A percentile compares a stretch with the other conserved stretches of the same genome.
Conservation (phyloP, 2,113 vertebrate genomes). For the Elachura formosa region DNA sequence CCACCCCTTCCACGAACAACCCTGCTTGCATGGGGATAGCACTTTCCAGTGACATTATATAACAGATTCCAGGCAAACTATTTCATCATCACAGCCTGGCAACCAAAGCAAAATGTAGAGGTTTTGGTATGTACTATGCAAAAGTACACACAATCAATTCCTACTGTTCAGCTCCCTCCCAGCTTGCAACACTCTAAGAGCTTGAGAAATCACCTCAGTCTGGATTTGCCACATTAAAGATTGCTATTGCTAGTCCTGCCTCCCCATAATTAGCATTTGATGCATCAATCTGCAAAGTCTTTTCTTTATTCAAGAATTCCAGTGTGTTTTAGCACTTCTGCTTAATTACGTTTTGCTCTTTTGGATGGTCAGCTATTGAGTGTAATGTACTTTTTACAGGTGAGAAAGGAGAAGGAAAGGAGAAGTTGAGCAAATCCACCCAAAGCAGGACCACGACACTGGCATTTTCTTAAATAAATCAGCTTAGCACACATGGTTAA, state of each 20-base stretch:
- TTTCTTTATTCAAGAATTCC: neutral
- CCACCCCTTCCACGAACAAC: neutral
- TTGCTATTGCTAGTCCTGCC: neutral
- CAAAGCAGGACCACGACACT: neutral
- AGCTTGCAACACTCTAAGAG: neutral
- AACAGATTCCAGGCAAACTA: neutral
- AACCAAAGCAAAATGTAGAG: neutral
- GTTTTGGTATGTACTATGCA: neutral
- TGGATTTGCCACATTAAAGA: neutral
- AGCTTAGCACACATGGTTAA: neutral
- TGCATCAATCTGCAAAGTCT: neutral
- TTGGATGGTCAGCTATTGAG: neutral
- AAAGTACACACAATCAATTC: neutral
- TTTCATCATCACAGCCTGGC: neutral
- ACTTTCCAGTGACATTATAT: neutral
- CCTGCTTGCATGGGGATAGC: neutral
- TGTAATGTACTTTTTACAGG: neutral
- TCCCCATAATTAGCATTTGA: neutral
- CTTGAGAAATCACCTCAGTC: neutral
- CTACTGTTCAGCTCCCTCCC: neutral
- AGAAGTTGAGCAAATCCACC: rapidly evolving
- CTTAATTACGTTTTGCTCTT: neutral
- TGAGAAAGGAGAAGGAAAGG: neutral
- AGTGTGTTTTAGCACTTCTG: neutral
- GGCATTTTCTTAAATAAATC: neutral